Evolutionary conservation across 2,888 invertebrate genomes (phyloP).

Genomic region (Tachystola acroxantha): DNA sequence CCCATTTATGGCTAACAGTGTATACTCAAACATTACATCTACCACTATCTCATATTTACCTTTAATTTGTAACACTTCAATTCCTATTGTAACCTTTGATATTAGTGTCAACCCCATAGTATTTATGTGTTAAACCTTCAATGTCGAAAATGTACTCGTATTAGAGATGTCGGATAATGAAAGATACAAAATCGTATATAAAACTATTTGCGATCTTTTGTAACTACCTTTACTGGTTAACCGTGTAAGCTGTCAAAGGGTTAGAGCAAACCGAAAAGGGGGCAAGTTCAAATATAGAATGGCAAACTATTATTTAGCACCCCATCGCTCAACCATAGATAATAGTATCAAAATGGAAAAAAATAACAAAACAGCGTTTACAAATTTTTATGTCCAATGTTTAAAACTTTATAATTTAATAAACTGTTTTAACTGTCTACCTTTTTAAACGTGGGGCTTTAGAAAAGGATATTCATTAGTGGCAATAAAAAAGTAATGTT

Average conservation of each 20-base stretch:
- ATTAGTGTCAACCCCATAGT: slow-evolving; percentile 20
- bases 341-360: slow-evolving; percentile 30
- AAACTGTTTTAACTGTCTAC: slow-evolving; percentile 37
- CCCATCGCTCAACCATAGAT: slow-evolving; percentile 48
- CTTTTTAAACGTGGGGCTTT: slow-evolving; percentile 35
- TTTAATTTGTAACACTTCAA: slow-evolving; percentile 43
- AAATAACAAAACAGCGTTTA: slow-evolving; percentile 50
- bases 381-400: slow-evolving; percentile 68
- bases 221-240: slow-evolving; percentile 26
- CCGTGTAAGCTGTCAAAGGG: slow-evolving; percentile 46
- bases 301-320: slow-evolving; percentile 51
- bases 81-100: slow-evolving; percentile 41
- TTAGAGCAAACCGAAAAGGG: slow-evolving; percentile 38
- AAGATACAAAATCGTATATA: no score
- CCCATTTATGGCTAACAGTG: no score
- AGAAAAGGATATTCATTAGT: slow-evolving; percentile 62
- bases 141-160: no score
- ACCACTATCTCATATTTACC: no score
- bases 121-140: no score
- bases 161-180: no score
- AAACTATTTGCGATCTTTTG: no score
- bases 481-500: slow-evolving; percentile 68
- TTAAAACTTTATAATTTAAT: slow-evolving; percentile 68
- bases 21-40: no score
- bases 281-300: slow-evolving; percentile 59